Evolutionary conservation across 92 coral and sea anemone species (phyloP).

Genomic region (Siderastrea radians): DNA sequence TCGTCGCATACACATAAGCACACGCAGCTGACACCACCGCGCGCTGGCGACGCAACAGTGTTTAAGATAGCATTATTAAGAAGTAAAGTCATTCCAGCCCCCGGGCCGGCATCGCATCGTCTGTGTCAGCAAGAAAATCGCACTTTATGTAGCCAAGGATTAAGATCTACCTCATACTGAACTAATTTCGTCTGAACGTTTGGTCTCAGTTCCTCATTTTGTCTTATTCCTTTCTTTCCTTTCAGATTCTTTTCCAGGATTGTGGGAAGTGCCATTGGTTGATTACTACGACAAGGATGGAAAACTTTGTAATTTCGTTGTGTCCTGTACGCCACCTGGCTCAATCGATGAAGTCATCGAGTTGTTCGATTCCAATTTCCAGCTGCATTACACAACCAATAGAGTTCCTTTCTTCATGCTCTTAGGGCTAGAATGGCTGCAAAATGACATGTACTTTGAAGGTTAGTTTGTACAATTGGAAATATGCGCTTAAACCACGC

Average conservation of each 20-base stretch:
- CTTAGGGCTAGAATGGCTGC: constrained; percentile 37
- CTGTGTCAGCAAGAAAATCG: too few relatives aligned
- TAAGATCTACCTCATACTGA: not conserved
- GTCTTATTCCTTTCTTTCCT: not conserved
- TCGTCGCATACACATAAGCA: too few relatives aligned
- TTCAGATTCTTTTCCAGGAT: constrained; percentile 79
- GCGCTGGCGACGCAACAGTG: too few relatives aligned
- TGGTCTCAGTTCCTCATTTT: not conserved
- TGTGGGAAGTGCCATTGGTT: constrained; percentile 84
- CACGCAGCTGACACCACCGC: too few relatives aligned
- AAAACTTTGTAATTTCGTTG: constrained; percentile 60
- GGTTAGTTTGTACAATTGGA: not conserved
- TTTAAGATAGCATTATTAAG: too few relatives aligned
- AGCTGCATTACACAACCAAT: constrained; percentile 74
- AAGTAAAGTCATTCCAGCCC: too few relatives aligned
- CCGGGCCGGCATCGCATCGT: too few relatives aligned
- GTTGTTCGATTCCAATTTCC: constrained; percentile 60
- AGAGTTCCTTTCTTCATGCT: constrained; percentile 81
- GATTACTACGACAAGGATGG: constrained; percentile 60
- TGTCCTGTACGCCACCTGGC: constrained; percentile 64
- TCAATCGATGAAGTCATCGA: constrained; percentile 55
- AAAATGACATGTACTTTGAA: not conserved
- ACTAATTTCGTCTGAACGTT: not conserved
- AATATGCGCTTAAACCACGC: too few relatives aligned
- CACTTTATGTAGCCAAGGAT: not conserved